Percentiles rank a stretch among this genome's conserved stretches.
Conservation (phyloP, 30 jellyfish, hydroid and myxozoan species). For the Rhopilema esculentum region DNA sequence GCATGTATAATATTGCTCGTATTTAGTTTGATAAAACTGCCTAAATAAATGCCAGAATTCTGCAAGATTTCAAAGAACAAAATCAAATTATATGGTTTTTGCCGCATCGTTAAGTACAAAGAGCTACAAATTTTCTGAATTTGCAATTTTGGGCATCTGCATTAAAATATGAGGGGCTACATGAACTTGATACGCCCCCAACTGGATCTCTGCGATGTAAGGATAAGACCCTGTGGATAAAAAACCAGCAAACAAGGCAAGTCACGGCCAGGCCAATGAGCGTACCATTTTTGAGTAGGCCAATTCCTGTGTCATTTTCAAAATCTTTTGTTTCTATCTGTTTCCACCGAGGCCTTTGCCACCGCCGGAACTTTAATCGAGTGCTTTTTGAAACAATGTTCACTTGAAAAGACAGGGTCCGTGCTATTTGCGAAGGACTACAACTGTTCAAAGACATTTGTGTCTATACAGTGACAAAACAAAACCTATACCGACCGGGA, state of each 20-base stretch:
- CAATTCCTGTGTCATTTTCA: not conserved
- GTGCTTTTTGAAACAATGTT: not conserved
- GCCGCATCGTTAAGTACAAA: not conserved
- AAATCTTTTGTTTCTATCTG: not conserved
- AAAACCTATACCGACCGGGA: slow-evolving; percentile 96
- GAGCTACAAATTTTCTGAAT: no score
- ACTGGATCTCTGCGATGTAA: not conserved
- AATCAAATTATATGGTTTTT: no score
- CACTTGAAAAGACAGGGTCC: not conserved
- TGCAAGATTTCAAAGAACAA: no score
- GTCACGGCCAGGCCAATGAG: not conserved
- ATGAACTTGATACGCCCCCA: not conserved
- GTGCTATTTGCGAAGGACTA: not conserved
- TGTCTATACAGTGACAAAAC: slow-evolving; percentile 51
- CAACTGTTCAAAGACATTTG: not conserved
- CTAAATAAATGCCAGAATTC: no score
- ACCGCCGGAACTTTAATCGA: not conserved
- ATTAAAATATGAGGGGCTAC: not conserved
- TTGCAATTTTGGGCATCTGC: not conserved
- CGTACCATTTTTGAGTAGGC: not conserved
- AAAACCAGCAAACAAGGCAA: not conserved
- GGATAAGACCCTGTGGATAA: not conserved
- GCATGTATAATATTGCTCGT: no score
- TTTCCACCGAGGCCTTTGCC: not conserved
- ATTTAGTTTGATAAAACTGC: no score